Conservation (phyloP, 2,888 invertebrate genomes). For the Bimastos eiseni region DNA sequence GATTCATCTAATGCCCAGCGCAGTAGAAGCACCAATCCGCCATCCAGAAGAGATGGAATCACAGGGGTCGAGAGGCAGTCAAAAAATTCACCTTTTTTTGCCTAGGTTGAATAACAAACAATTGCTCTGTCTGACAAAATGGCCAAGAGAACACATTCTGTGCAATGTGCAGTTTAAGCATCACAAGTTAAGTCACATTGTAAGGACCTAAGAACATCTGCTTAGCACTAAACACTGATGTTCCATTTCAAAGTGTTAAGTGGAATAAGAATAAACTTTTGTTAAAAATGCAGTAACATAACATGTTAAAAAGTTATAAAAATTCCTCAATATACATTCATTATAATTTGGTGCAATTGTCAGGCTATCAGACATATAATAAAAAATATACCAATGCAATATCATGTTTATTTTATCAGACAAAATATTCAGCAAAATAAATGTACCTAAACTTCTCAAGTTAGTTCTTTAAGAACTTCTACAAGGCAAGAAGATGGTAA, state of each 20-base stretch:
- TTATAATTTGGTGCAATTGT: neutral
- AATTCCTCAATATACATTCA: neutral
- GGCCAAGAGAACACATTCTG: no score
- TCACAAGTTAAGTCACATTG: no score
- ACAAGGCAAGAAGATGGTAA: neutral
- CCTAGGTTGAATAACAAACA: slow-evolving; percentile 48
- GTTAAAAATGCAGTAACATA: neutral
- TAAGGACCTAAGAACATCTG: no score
- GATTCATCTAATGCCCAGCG: slow-evolving; percentile 86
- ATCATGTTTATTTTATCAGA: neutral
- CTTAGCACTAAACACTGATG: neutral
- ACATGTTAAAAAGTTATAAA: neutral
- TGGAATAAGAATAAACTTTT: neutral
- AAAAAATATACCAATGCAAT: neutral
- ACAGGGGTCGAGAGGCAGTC: slow-evolving; percentile 74
- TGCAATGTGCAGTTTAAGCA: no score
- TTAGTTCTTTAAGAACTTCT: neutral
- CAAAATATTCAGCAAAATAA: neutral
- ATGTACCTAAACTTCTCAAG: neutral
- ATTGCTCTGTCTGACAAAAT: neutral
- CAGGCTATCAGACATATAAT: no score
- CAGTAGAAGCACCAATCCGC: slow-evolving; percentile 77
- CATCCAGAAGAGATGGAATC: slow-evolving; percentile 67
- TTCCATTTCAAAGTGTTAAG: no score
- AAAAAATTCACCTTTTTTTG: slow-evolving; percentile 73